Evolutionary conservation across 2,113 vertebrate genomes (phyloP).

Genomic region (Pycnonotus jocosus): DNA sequence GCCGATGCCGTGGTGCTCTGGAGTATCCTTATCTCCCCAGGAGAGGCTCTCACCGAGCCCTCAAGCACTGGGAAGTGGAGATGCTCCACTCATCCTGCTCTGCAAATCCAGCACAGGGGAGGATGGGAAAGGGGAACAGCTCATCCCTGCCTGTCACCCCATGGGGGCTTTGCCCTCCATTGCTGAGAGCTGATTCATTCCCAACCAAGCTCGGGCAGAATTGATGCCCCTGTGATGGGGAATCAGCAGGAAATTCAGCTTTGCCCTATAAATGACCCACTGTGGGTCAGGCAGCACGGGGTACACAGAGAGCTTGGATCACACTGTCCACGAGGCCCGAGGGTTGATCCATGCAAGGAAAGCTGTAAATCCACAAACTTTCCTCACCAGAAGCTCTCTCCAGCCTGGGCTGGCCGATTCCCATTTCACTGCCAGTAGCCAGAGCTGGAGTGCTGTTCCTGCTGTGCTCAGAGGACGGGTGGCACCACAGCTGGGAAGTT

Average conservation of each 20-base stretch:
- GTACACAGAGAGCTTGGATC: background rate
- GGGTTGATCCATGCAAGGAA: accelerated
- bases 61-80: background rate
- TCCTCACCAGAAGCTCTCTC: background rate
- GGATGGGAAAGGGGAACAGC: background rate
- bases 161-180: background rate
- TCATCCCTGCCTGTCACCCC: background rate
- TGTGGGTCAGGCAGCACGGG: background rate
- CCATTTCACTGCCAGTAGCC: background rate
- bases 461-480: accelerated
- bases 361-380: background rate
- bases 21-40: slow-evolving; percentile 13
- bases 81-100: background rate
- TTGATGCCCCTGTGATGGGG: background rate
- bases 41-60: background rate
- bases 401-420: background rate
- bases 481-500: background rate
- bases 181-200: background rate
- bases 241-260: background rate
- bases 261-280: background rate
- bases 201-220: background rate
- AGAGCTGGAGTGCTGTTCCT: background rate
- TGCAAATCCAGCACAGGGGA: background rate
- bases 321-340: background rate
- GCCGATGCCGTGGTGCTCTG: background rate